Conservation (phyloP, 2,797 vertebrate genomes). For the Petrocephalus sullivani region DNA sequence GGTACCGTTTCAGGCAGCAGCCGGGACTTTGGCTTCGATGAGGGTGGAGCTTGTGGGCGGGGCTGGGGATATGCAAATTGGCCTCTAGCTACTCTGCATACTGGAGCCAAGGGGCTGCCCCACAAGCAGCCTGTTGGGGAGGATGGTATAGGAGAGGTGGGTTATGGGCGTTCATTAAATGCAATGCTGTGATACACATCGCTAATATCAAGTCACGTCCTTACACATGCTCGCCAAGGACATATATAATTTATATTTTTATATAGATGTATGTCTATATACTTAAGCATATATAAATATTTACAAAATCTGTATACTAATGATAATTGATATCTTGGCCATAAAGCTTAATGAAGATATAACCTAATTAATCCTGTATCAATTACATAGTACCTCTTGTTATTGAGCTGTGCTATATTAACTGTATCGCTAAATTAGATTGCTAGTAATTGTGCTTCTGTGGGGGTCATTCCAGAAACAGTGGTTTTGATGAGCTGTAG, state of each 20-base stretch:
- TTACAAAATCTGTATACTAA: conserved; percentile 22
- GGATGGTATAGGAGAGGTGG: background rate
- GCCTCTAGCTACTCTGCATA: background rate
- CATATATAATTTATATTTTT: conserved; percentile 10
- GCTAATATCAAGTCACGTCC: conserved; percentile 11
- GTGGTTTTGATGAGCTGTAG: background rate
- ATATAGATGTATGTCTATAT: conserved; percentile 4
- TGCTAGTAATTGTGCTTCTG: conserved; percentile 4
- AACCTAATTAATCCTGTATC: conserved; percentile 21
- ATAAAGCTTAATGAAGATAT: conserved; percentile 19
- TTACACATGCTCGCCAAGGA: conserved; percentile 17
- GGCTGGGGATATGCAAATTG: background rate
- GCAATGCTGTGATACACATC: background rate
- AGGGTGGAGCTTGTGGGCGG: background rate
- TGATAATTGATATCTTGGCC: conserved; percentile 23
- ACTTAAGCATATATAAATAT: background rate
- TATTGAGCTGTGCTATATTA: conserved; percentile 25
- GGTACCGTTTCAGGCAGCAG: background rate
- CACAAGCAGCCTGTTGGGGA: background rate
- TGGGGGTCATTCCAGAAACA: conserved; percentile 21
- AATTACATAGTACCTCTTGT: conserved; percentile 25
- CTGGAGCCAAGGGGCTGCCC: background rate
- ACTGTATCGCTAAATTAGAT: conserved; percentile 19
- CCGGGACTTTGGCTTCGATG: background rate
- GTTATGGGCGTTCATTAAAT: background rate